Base-by-base conservation (phyloP, 1,140 invertebrate species). In the Riptortus pedestris region DNA sequence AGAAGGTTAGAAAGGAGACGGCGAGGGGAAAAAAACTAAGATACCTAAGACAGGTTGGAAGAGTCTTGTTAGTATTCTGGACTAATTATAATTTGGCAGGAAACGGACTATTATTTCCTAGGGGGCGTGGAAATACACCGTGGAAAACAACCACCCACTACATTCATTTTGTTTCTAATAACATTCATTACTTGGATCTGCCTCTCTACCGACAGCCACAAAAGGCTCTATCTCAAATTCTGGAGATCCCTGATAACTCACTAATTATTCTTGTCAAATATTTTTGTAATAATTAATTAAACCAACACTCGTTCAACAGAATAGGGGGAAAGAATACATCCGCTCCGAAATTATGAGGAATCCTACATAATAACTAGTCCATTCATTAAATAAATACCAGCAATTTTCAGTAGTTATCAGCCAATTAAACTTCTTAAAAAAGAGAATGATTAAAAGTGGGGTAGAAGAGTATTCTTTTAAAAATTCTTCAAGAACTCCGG, bases 21-120 rank as follows among this genome's bases (percentile, higher is more conserved):
- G 2, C 1, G 9, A 12, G 45, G 45, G 28, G 52, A 27, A 26
- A n/a, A 5, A 59, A 59, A 57, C 20, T 22, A 57, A 57, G 26
- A 57, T 22, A 57, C 14, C 20, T 22, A 57, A 57, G 31, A 59
- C 28, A 59, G 31, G 28, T 29, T 59, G 14, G 28, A 47, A 59
- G 31, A 29, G 57, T 59, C 57, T 59, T 59, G 57, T 59, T 59
- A 59, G 57, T 59, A 59, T 59, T 59, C 57, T 2, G 27, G 31
- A 59, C 26, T 59, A 59, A 59, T 59, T 59, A 59, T 59, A 59
- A 59, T 59, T 59, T 59, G 57, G 57, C 57, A 59, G 57, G 57
- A 59, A 59, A 31, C 57, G 20, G 57, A 29, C 57, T 59, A 59
- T 59, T 33, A 59, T 59, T 59, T 59, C 31, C 27, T 29, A 59